Base-by-base conservation (phyloP, 2,888 invertebrate species). In the Seladonia tumulorum region DNA sequence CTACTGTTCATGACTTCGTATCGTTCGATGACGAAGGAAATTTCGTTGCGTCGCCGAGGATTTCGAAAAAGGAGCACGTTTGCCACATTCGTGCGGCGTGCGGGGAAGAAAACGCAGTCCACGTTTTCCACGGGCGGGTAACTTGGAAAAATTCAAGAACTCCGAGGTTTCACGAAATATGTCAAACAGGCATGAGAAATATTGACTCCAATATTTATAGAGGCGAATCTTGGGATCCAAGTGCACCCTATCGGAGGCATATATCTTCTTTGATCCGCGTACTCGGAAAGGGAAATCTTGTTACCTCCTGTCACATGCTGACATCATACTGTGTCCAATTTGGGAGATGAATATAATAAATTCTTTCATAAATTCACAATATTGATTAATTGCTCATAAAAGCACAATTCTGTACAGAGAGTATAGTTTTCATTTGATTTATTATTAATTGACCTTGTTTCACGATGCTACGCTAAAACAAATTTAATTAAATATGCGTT, bases 121-220 rank as follows among this genome's bases (percentile, higher is more conserved):
- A 39, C 68, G 77, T 76, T 76, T 76, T 72, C 45, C 72, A 39
- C 49, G 76, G 22, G n/a, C 82, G 82, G 72, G 66, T 82, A 82
- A 76, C 71, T 35, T 63, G 63, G 42, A 22, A 18, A 53, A 74
- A 83, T 71, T 82, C 71, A 49, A 82, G 82, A 60, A 47, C 76
- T 72, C 72, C 25, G 57, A 57, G 73, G 57, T 73, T 76, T 39
- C 57, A 47, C 66, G 83, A 68, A 47, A 82, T 76, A 76, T 39
- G 82, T 76, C 45, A 73, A 73, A 83, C 72, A 68, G 72, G 57
- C 47, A 73, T 57, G 72, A 82, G 83, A 83, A 82, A 83, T 82
- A 83, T 82, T 73, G 83, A 83, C 83, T 82, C 76, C n/a, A 47
- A 83, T 83, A 82, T 83, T 82, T 82, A 82, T 76, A 53, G 76